phyloP scores from a whole-genome alignment of 2,888 invertebrate species.

The Polydrusus pterygomalis region DNA sequence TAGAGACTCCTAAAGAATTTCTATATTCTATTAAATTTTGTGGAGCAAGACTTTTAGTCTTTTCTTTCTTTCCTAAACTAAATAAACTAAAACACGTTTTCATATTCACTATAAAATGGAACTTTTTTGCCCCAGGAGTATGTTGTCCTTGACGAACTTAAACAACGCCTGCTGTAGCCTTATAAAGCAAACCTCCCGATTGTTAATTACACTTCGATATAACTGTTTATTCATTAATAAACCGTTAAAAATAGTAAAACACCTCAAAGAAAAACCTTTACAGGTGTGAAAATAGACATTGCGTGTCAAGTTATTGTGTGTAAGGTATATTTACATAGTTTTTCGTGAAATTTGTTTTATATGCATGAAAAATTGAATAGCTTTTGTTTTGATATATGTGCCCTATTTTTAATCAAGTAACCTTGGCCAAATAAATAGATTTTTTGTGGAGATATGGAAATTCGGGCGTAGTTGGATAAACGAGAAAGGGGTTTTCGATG shows the following conservation, averaged over 20 bases:
- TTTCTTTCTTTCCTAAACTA: no score
- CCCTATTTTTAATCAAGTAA: conserved; percentile 16
- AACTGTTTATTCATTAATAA: conserved; percentile 28
- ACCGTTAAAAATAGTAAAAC: conserved; percentile 23
- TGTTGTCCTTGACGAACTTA: neutral
- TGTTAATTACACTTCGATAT: conserved; percentile 12
- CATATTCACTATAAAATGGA: no score
- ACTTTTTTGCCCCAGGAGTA: no score
- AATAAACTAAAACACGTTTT: no score
- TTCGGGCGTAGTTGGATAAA: conserved; percentile 17
- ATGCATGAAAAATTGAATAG: conserved; percentile 26
- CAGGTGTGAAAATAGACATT: conserved; percentile 24
- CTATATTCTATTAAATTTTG: no score
- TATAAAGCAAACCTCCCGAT: neutral
- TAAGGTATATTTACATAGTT: conserved; percentile 6
- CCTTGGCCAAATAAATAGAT: conserved; percentile 19
- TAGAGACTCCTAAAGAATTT: no score
- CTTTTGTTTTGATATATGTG: conserved; percentile 29
- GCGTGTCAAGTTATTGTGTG: conserved; percentile 22
- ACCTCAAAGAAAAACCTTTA: conserved; percentile 7
- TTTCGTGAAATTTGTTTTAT: conserved; percentile 20
- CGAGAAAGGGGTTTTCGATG: neutral
- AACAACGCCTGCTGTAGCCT: neutral
- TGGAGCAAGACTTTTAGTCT: no score
- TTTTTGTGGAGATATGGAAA: conserved; percentile 25